These are phyloP conservation scores for Polyommatus iphigenia DNA, from an alignment of 2,888 invertebrate species.

Conservation along the genomic window DNA sequence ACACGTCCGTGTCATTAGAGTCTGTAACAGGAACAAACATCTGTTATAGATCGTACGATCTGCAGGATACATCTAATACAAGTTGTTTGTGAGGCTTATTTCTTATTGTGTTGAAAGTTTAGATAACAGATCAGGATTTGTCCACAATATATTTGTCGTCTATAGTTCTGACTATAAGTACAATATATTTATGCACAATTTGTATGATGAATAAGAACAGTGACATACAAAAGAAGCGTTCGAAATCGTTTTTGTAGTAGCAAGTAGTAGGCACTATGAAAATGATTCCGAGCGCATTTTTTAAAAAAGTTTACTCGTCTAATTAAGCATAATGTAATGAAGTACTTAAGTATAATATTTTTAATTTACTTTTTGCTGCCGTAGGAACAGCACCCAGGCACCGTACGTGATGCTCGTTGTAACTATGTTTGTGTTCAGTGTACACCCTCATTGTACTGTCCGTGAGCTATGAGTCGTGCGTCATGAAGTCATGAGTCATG, in stretches of 20 bases:
- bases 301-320: not conserved
- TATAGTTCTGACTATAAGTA: not conserved
- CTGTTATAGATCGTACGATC: not conserved
- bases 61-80: not conserved
- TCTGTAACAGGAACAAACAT: constrained; percentile 2
- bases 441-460: constrained; percentile 11
- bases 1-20: constrained; percentile 1
- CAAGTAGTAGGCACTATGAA: not conserved
- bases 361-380: constrained; percentile 13
- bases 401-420: not conserved
- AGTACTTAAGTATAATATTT: not conserved
- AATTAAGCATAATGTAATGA: not conserved
- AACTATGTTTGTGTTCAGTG: not conserved
- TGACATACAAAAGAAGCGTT: not conserved
- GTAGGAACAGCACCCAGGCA: constrained; percentile 19
- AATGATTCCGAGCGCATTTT: no score
- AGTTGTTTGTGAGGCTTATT: not conserved
- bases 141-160: not conserved
- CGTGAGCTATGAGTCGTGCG: not conserved
- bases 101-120: not conserved
- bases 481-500: not conserved
- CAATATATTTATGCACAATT: not conserved
- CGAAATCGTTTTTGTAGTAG: not conserved
- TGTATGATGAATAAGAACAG: not conserved
- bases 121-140: not conserved